phyloP scores from a whole-genome alignment of 2,888 invertebrate genomes.

The Coenonympha glycerion region DNA sequence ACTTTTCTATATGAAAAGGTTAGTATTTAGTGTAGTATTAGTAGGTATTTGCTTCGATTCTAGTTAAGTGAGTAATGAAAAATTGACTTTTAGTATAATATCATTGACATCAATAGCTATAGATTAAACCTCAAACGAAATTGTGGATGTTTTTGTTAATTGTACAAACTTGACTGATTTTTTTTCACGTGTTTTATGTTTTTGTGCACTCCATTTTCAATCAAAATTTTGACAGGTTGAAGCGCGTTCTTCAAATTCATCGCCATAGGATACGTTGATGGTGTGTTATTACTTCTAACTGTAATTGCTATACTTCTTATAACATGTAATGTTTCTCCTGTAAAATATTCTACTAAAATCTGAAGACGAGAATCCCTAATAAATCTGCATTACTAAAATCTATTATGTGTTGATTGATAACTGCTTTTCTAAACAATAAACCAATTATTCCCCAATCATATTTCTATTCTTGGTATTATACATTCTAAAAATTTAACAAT shows the following conservation, averaged over 20 bases:
- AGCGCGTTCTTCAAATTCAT: slow-evolving; percentile 51
- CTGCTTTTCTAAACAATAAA: slow-evolving; percentile 7
- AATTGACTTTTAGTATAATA: too few relatives aligned
- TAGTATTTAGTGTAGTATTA: too few relatives aligned
- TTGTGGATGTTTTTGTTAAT: too few relatives aligned
- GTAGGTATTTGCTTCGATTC: too few relatives aligned
- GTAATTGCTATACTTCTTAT: slow-evolving; percentile 26
- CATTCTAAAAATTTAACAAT: neutral
- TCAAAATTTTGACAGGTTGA: slow-evolving; percentile 57
- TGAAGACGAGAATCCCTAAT: neutral
- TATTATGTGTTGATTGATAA: neutral
- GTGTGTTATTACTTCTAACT: slow-evolving; percentile 50
- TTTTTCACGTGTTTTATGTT: slow-evolving; percentile 3
- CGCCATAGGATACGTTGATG: slow-evolving; percentile 55
- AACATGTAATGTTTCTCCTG: slow-evolving; percentile 9
- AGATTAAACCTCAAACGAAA: neutral
- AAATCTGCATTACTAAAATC: neutral
- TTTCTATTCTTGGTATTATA: neutral
- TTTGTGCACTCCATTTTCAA: slow-evolving; percentile 29
- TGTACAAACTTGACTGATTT: neutral
- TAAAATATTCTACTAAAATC: neutral
- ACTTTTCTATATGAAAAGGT: too few relatives aligned
- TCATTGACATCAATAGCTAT: too few relatives aligned
- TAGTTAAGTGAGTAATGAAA: too few relatives aligned
- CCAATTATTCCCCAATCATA: neutral